These are phyloP conservation scores for Drosophila maculinotata DNA, from an alignment of 2,888 invertebrate species.

Conservation along the genomic window DNA sequence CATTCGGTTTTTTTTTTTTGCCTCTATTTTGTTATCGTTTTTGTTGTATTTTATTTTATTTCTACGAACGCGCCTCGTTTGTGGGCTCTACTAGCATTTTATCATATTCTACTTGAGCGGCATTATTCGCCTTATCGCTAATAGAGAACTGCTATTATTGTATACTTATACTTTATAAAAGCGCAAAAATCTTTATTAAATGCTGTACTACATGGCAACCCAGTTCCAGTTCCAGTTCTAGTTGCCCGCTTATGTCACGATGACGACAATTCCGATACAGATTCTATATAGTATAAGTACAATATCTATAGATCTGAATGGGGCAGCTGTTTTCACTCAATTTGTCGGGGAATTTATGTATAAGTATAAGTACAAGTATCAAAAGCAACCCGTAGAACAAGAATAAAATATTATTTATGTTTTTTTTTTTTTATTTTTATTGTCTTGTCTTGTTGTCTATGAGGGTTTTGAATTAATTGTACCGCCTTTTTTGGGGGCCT, in stretches of 20 bases:
- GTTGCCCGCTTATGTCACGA: conserved; percentile 50
- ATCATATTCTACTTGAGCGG: conserved; percentile 29
- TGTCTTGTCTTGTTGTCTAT: conserved; percentile 36
- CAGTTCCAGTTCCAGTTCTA: conserved; percentile 1
- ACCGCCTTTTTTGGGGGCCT: conserved; percentile 28
- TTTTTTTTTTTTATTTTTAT: conserved; percentile 7
- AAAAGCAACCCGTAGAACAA: conserved; percentile 6
- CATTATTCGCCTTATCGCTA: conserved; percentile 41
- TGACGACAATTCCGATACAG: conserved; percentile 52
- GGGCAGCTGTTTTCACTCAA: conserved; percentile 60
- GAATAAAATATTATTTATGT: background rate
- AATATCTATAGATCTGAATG: conserved; percentile 12
- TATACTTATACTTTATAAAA: conserved; percentile 29
- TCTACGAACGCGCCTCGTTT: conserved; percentile 53
- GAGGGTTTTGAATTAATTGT: conserved; percentile 59
- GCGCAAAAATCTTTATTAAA: conserved; percentile 61
- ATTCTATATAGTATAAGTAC: conserved; percentile 13
- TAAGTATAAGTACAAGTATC: conserved; percentile 37
- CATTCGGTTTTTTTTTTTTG: conserved; percentile 10
- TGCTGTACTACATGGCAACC: conserved; percentile 27
- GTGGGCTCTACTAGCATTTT: conserved; percentile 38
- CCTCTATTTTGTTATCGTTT: conserved; percentile 30
- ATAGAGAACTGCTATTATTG: conserved; percentile 28
- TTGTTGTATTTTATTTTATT: conserved; percentile 26
- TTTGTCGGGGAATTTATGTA: conserved; percentile 32